Evolutionary conservation across 2,113 vertebrate genomes (phyloP), one percentile per base, ranked within the genome.

Genomic region (Jaculus jaculus): DNA sequence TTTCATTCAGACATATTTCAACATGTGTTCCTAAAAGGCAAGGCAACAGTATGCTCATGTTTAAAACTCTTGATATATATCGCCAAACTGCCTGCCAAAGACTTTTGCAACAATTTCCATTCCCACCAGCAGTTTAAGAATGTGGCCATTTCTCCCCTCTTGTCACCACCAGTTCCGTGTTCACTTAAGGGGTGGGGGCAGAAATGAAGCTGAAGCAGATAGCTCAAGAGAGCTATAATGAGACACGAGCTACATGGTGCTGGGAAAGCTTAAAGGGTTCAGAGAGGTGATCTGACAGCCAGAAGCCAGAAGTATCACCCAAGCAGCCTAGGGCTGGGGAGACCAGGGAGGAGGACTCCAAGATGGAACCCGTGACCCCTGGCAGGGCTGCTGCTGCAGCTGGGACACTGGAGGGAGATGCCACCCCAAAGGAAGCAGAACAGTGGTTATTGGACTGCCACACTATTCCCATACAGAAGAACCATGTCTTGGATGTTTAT

Each of bases 1-100:
- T 74, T 93, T 86, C 34, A 65, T 66, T 87, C 28, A 23, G 60
- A 74, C 69, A 72, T 42, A 89, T 71, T 85, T 86, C 84, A 71
- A 78, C 65, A 34, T 0, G 0, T 39, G 69, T 63, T 68, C 77
- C 75, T 32, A 32, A 68, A 77, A 90, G 66, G 58, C 9, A 84
- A 72, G 84, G n/a, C 71, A 32, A 78, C 80, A 73, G 37, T 20
- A 17, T 0, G 0, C 28, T 61, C 4, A 1, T 69, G 37, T 86
- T 74, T 61, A 73, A 85, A 72, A 60, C 39, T 86, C 47, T 77
- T 71, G 39, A 24, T 24, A 15, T 2, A 18, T n/a, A 68, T 24
- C 47, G 16, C 75, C 42, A 68, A 73, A n/a, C 6, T 21, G 23
- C 34, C 47, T 32, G 65, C 65, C 80, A 39, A 54, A 34, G 42